Evolutionary conservation across 1,140 invertebrate species (phyloP), one percentile per base, ranked within the genome.

Genomic region (Platorchestia sp.): DNA sequence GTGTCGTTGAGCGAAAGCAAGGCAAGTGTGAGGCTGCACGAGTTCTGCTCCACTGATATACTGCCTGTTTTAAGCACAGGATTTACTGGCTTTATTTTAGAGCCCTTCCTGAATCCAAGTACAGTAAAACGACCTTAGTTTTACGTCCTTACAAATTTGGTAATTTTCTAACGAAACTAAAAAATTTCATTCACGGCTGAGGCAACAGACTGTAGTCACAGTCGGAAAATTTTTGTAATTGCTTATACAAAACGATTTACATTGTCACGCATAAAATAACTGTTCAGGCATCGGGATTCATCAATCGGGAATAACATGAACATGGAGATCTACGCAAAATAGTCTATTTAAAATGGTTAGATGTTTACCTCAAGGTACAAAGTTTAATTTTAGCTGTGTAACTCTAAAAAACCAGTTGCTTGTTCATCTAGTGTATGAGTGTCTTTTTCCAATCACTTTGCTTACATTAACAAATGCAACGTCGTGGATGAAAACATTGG

Each of bases 51-150:
- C 59, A 36, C 59, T 36, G 59, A 75, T 75, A 75, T 22, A 75
- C 59, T 75, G 36, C 44, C 6, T 6, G 91, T 47, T 45, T 93
- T 93, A 93, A 93, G 91, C 43, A 44, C 6, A 45, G 91, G 91
- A 93, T 93, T 93, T 45, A 14, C 91, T 14, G 45, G 91, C 91
- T 93, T 93, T 47, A 93, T 93, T 93, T 93, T 93, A 45, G 43
- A 44, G 91, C 22, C 91, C 44, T 44, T 40, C 87, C 14, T 42
- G 43, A 42, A 42, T 42, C 87, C 87, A 3, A 14, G 36, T 19
- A 44, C 87, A 42, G n/a, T 89, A 42, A 89, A 89, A 89, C 41
- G 87, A 16, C 87, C 36, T 41, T 41, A 75, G 59, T 75, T 75
- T 75, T 19, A 27, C 10, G 10, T 3, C 14, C 59, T 10, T 22